Base-by-base conservation (phyloP, 2,797 vertebrate species). In the Hyperoplus immaculatus region DNA sequence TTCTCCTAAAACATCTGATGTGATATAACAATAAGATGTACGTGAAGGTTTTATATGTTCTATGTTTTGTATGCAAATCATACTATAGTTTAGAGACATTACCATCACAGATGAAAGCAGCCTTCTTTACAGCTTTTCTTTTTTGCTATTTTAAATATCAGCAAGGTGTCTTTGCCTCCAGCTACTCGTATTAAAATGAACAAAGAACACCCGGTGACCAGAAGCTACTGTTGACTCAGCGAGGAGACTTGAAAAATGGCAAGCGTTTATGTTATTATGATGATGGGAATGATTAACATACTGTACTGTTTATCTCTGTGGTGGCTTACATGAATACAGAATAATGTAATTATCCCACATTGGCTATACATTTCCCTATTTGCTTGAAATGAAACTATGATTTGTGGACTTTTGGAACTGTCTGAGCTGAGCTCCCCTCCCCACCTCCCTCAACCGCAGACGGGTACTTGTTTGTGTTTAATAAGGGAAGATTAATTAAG, bases 401-500 rank as follows among this genome's bases (percentile, higher is more conserved):
- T 92, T 89, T 88, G 87, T 89, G 81, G 78, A 72, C 58, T 71
- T n/a, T 4, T 71, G 68, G 64, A 72, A 29, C 38, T 1, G 8
- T 53, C 47, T 8, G 59, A 70, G 59, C 64, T 18, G 16, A 79
- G 63, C 63, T 83, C 63, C 3, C 16, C 2, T 5, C 18, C 18
- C 29, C 41, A 4, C 21, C 16, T 62, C 54, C 75, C 64, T 74
- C 29, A 29, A 29, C 29, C 29, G 66, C 83, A 87, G 84, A 82
- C 77, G 55, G 56, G 41, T 70, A 62, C 75, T 87, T 92, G 92
- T 94, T 94, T 94, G 87, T 90, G 77, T 88, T 93, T 94, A 94
- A 94, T 88, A 83, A 94, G 92, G 87, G 88, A 29, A 90, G 87
- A 95, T 94, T 93, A 93, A 95, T 95, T 93, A 93, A 87, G 65